Conservation (phyloP, 2,888 invertebrate genomes). For the Eilema depressum region DNA sequence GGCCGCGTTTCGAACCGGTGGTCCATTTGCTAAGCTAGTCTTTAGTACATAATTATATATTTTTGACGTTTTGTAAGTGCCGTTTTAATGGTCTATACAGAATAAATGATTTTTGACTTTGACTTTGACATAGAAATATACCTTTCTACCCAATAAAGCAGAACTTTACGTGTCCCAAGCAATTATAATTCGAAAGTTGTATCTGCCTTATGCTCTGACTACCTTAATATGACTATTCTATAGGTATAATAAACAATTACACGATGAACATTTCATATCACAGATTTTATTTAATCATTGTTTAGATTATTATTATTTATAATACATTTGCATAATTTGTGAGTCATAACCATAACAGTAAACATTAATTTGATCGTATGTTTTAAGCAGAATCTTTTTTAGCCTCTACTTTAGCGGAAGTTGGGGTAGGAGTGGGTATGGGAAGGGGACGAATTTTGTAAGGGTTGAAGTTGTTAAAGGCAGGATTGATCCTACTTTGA, state of each 20-base stretch:
- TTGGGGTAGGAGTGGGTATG: conserved; percentile 39
- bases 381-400: conserved; percentile 43
- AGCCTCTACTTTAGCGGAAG: conserved; percentile 48
- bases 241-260: not conserved
- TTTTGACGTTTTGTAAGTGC: too few relatives aligned
- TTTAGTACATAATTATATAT: too few relatives aligned
- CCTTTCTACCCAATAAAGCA: too few relatives aligned
- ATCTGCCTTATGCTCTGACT: too few relatives aligned
- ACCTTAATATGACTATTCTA: not conserved
- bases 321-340: conserved; percentile 17
- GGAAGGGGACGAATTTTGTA: conserved; percentile 41
- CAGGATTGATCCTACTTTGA: conserved; percentile 31
- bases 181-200: too few relatives aligned
- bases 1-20: too few relatives aligned
- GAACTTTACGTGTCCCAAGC: too few relatives aligned
- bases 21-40: too few relatives aligned
- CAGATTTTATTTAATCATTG: conserved; percentile 30
- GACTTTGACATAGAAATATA: too few relatives aligned
- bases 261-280: conserved; percentile 20
- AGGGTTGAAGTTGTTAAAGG: conserved; percentile 43
- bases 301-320: conserved; percentile 21
- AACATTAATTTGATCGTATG: not conserved
- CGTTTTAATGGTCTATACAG: too few relatives aligned
- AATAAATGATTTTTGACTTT: too few relatives aligned
- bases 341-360: not conserved